A percentile compares a stretch with the other conserved stretches of the same genome.
Conservation (phyloP, 2,888 invertebrate species). For the Elegia similella region DNA sequence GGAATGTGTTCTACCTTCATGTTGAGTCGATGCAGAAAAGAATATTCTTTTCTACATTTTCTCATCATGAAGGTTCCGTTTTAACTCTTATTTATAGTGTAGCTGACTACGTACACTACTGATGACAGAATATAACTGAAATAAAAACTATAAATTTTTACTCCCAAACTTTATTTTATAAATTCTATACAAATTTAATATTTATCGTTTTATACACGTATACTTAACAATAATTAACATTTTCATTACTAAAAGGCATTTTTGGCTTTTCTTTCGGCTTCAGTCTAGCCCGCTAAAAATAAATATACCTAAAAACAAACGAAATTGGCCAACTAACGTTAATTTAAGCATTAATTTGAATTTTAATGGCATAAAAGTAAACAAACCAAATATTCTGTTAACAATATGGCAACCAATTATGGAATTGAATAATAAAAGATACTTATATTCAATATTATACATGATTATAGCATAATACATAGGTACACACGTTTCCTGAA, state of each 20-base stretch:
- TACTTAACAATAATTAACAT: constrained; percentile 34
- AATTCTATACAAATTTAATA: constrained; percentile 55
- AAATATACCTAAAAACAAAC: neutral
- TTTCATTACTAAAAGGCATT: constrained; percentile 35
- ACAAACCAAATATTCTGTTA: neutral
- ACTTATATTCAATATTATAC: neutral
- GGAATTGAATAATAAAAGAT: neutral
- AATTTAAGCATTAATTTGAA: neutral
- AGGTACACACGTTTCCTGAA: neutral
- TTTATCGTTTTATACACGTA: constrained; percentile 35
- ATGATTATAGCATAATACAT: neutral
- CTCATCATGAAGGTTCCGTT: no score
- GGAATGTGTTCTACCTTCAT: no score
- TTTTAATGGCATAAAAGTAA: neutral
- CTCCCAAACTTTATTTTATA: constrained; percentile 57
- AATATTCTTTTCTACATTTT: no score
- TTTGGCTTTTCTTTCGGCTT: constrained; percentile 27
- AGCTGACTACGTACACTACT: no score
- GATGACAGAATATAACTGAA: neutral
- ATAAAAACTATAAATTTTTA: constrained; percentile 30
- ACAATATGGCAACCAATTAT: neutral
- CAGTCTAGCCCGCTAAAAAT: constrained; percentile 17
- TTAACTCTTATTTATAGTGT: no score
- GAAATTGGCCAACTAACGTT: neutral
- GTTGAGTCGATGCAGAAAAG: no score